Evolutionary conservation across 2,888 invertebrate genomes (phyloP).

Genomic region (Euphydryas editha): DNA sequence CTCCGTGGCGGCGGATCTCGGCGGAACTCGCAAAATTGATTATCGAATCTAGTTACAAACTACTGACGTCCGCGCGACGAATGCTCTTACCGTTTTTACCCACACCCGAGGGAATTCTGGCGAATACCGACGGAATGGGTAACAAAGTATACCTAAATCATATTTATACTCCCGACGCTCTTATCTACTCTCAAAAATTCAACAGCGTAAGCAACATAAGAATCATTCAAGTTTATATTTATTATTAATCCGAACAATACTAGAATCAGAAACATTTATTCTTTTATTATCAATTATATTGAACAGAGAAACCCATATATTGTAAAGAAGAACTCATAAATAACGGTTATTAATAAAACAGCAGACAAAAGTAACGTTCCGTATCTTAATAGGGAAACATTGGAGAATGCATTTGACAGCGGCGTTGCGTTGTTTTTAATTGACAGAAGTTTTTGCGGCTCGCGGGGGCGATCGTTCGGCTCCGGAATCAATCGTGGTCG

Average conservation of each 20-base stretch:
- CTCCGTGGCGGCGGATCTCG: conserved; percentile 40
- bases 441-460: conserved; percentile 38
- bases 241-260: no score
- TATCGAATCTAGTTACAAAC: conserved; percentile 80
- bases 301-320: neutral
- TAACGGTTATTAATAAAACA: conserved; percentile 6
- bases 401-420: conserved; percentile 7
- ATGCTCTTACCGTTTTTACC: conserved; percentile 61
- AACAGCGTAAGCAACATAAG: neutral
- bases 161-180: conserved; percentile 4
- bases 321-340: conserved; percentile 2
- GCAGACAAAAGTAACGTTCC: conserved; percentile 3
- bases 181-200: neutral
- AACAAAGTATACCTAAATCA: conserved; percentile 9
- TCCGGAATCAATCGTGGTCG: conserved; percentile 76
- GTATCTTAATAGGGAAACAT: conserved; percentile 14
- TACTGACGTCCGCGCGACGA: conserved; percentile 60
- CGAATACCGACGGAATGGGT: conserved; percentile 29
- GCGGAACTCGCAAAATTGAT: conserved; percentile 72
- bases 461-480: conserved; percentile 47
- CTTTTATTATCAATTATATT: neutral
- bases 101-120: conserved; percentile 51
- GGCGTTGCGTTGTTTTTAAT: conserved; percentile 21
- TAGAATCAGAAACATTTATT: no score
- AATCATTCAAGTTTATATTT: neutral